Percentiles rank a stretch among this genome's conserved stretches.
phyloP scores from a whole-genome alignment of 2,797 vertebrate species.

The Falco concolor region DNA sequence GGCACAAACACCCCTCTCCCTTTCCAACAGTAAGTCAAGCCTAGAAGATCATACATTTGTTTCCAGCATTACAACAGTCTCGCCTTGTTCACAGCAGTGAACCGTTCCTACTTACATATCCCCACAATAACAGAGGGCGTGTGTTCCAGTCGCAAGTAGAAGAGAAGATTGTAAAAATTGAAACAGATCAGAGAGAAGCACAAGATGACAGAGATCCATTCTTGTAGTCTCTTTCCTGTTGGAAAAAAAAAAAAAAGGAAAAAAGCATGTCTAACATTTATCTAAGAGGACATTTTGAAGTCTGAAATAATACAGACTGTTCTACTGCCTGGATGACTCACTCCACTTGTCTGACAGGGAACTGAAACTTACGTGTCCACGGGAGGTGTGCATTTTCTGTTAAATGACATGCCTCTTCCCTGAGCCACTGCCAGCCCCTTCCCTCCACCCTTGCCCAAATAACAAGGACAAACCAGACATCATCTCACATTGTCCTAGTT shows the following conservation, averaged over 20 bases:
- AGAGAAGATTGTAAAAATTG: constrained; percentile 89
- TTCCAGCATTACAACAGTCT: not conserved
- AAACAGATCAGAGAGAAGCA: constrained; percentile 93
- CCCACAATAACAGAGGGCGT: constrained; percentile 80
- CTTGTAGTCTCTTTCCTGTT: constrained; percentile 91
- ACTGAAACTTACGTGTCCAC: not conserved
- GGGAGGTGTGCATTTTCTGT: not conserved
- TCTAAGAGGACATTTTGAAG: not conserved
- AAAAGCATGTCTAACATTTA: not conserved
- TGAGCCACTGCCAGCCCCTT: not conserved
- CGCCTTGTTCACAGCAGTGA: not conserved
- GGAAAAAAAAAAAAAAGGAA: not conserved
- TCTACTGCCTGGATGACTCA: not conserved
- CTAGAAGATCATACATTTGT: not conserved
- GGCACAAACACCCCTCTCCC: not conserved
- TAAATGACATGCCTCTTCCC: not conserved
- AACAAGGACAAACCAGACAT: not conserved
- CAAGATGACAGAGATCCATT: constrained; percentile 90
- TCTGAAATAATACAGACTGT: not conserved
- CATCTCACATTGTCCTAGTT: not conserved
- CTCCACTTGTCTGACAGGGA: not conserved
- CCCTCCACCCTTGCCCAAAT: not conserved
- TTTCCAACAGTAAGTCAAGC: not conserved
- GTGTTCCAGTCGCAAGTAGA: constrained; percentile 87
- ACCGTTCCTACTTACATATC: constrained; percentile 78